Evolutionary conservation across 1,140 invertebrate genomes (phyloP).

Genomic region (Hyphantria cunea): DNA sequence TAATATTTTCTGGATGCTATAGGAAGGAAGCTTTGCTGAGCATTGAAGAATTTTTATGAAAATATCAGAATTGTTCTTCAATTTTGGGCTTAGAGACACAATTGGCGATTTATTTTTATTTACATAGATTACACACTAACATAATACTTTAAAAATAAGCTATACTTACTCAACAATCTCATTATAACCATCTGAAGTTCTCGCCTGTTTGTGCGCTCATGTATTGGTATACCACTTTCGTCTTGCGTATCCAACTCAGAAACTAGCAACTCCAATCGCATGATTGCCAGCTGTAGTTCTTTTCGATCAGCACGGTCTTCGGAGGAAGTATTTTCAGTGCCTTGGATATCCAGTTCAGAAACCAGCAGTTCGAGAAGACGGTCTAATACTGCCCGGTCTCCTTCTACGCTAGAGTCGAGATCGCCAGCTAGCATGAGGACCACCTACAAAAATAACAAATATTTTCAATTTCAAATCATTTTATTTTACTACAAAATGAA

Average conservation of each 20-base stretch:
- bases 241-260: constrained; percentile 88
- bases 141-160: constrained; percentile 2
- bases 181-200: constrained; percentile 70
- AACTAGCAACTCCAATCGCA: constrained; percentile 89
- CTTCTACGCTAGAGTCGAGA: constrained; percentile 91
- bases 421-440: constrained; percentile 95
- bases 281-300: constrained; percentile 91
- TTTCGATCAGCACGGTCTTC: constrained; percentile 53
- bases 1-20: no score
- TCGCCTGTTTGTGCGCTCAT: constrained; percentile 59
- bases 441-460: constrained; percentile 81
- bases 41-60: no score
- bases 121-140: no score
- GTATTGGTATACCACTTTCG: constrained; percentile 54
- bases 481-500: neutral
- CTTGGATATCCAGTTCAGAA: constrained; percentile 89
- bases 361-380: constrained; percentile 88
- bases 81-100: no score
- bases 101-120: no score
- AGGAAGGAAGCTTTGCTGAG: no score
- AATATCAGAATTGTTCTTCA: no score
- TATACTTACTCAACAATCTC: constrained; percentile 68
- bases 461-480: neutral
- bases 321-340: constrained; percentile 43
- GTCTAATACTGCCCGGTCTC: constrained; percentile 90